Evolutionary conservation across 2,888 invertebrate species (phyloP), one percentile per base, ranked within the genome.

Genomic region (Plemyria rubiginata): DNA sequence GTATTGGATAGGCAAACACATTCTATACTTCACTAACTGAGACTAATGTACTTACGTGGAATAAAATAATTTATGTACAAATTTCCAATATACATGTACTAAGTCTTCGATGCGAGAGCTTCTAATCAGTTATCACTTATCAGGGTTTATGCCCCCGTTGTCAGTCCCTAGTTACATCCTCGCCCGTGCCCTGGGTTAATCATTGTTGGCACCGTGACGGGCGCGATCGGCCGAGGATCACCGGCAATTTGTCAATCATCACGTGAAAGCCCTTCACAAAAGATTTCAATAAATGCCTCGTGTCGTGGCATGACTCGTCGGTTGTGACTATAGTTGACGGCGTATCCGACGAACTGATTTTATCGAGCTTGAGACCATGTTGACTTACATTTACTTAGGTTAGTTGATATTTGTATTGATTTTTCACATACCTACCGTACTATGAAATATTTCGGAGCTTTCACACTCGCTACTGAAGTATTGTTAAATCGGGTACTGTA

Each of bases 191-290:
- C 56, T 55, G 77, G 83, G 83, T 84, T 82, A 84, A 85, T 84
- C 79, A 81, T 81, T 80, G 82, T 80, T 81, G 77, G 70, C 75
- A 68, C 72, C 80, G 78, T 80, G 81, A 79, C 78, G 77, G 74
- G 77, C 75, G 72, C 79, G 79, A 78, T 79, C 82, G 77, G 78
- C 76, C 68, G 74, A 66, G 81, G 86, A 81, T 86, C 87, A 84
- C 74, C 79, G 80, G 81, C 84, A 84, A 91, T 91, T 88, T 89
- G 87, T 90, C 90, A 89, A 87, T 88, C 87, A 86, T 80, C 79
- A 77, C 80, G 78, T 78, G 82, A 85, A 84, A 82, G 79, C 76
- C 81, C 78, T 77, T 77, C 74, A 78, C 77, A 78, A 80, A 80
- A 76, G 78, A 79, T 82, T 82, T 83, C 84, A 86, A 86, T 85